Evolutionary conservation across 2,797 vertebrate genomes (phyloP).

Genomic region (Takifugu ocellatus): DNA sequence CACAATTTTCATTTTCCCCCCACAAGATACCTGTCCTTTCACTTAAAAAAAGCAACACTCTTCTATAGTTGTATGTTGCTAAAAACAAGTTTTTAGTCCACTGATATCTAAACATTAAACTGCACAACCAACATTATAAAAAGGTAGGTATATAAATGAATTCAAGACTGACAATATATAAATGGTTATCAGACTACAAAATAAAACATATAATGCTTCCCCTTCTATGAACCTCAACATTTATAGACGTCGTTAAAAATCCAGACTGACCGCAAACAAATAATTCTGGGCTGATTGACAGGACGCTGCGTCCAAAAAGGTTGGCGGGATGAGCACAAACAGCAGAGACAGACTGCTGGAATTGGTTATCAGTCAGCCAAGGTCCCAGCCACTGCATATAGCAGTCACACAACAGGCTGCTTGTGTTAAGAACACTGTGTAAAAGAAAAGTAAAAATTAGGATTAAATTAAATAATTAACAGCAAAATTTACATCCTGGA

Average conservation of each 20-base stretch:
- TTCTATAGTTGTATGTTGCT: no score
- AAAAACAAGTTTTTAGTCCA: no score
- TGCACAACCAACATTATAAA: no score
- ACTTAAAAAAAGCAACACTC: no score
- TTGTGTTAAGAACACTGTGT: slow-evolving; percentile 85
- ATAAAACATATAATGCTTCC: no score
- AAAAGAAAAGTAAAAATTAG: slow-evolving; percentile 12
- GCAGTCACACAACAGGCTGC: slow-evolving; percentile 91
- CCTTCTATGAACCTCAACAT: no score
- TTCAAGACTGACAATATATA: not conserved
- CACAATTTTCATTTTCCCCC: no score
- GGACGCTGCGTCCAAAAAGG: slow-evolving; percentile 78
- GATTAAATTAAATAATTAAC: not conserved
- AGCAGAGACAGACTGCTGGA: slow-evolving; percentile 80
- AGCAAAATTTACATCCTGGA: not conserved
- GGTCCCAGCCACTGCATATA: slow-evolving; percentile 87
- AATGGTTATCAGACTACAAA: no score
- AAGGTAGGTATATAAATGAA: no score
- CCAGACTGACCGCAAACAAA: slow-evolving; percentile 93
- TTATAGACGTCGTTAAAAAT: not conserved
- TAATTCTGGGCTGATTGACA: slow-evolving; percentile 80
- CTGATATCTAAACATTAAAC: no score
- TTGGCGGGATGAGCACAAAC: slow-evolving; percentile 85
- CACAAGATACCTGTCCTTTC: no score
- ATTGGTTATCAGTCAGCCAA: slow-evolving; percentile 78